Conservation (phyloP, 2,888 invertebrate genomes). For the Steromphala cineraria region DNA sequence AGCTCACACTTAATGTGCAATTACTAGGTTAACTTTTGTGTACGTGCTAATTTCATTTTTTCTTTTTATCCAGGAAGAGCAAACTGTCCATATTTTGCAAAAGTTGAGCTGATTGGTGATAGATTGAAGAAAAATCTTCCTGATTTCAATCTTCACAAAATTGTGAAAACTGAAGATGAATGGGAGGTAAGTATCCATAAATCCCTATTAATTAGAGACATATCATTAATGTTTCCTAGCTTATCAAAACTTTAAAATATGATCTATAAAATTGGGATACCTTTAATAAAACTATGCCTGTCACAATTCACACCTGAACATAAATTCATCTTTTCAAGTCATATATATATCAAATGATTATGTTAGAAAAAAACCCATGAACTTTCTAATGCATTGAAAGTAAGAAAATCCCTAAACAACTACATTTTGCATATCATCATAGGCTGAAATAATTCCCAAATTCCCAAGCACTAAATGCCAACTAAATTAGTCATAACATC, state of each 20-base stretch:
- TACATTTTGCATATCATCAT: no score
- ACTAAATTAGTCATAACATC: no score
- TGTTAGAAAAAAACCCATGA: no score
- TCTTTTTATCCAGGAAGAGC: slow-evolving; percentile 64
- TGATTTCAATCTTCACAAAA: slow-evolving; percentile 73
- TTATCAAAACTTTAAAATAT: background rate
- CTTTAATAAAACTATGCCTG: background rate
- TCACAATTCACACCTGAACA: no score
- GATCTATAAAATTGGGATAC: background rate
- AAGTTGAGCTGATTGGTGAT: slow-evolving; percentile 73
- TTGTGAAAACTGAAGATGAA: slow-evolving; percentile 67
- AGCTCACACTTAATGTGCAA: no score
- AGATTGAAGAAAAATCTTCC: slow-evolving; percentile 68
- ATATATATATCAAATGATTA: no score
- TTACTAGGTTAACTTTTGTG: no score
- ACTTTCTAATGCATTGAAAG: background rate
- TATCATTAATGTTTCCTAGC: background rate
- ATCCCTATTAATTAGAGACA: background rate
- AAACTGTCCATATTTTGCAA: slow-evolving; percentile 74
- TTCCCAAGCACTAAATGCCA: no score
- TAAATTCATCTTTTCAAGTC: no score
- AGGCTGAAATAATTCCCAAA: no score
- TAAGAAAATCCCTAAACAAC: no score
- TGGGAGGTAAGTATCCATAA: slow-evolving; percentile 65
- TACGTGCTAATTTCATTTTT: background rate